Conservation (phyloP, 1,140 invertebrate genomes). For the Phthorimaea operculella region DNA sequence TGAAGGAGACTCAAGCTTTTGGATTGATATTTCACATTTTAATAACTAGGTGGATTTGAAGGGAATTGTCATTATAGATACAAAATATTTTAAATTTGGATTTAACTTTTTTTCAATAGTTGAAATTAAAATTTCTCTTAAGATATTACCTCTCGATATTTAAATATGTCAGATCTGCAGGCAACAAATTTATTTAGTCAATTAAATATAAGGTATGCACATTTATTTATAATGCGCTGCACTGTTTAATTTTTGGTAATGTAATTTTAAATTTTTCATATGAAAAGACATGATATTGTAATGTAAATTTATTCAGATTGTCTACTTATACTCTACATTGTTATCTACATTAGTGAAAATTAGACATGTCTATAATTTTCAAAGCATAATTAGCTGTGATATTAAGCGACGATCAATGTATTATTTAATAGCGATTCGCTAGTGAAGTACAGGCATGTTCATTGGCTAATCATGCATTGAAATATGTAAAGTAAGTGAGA, state of each 20-base stretch:
- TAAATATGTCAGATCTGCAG: conserved; percentile 68
- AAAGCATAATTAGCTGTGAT: conserved; percentile 69
- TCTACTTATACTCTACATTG: conserved; percentile 67
- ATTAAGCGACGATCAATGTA: conserved; percentile 66
- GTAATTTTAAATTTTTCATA: conserved; percentile 68
- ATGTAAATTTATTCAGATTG: conserved; percentile 67
- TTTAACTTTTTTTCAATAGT: conserved; percentile 68
- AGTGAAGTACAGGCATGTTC: conserved; percentile 62
- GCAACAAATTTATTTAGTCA: conserved; percentile 71
- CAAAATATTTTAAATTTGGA: conserved; percentile 65
- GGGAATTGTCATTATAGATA: conserved; percentile 65
- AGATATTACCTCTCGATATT: conserved; percentile 68
- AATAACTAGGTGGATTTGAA: conserved; percentile 65
- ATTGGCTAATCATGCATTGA: conserved; percentile 68
- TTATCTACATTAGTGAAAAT: conserved; percentile 68
- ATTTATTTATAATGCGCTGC: conserved; percentile 70
- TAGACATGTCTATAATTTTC: conserved; percentile 68
- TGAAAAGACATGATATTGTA: conserved; percentile 68
- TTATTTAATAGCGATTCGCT: conserved; percentile 65
- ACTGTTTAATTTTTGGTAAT: conserved; percentile 68
- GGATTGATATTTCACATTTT: conserved; percentile 65
- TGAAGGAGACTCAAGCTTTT: conserved; percentile 63
- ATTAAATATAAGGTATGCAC: conserved; percentile 70
- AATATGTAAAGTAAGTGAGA: conserved; percentile 62
- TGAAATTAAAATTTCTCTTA: conserved; percentile 67